Evolutionary conservation across 2,888 invertebrate species (phyloP).

Genomic region (Lasioglossum vierecki): DNA sequence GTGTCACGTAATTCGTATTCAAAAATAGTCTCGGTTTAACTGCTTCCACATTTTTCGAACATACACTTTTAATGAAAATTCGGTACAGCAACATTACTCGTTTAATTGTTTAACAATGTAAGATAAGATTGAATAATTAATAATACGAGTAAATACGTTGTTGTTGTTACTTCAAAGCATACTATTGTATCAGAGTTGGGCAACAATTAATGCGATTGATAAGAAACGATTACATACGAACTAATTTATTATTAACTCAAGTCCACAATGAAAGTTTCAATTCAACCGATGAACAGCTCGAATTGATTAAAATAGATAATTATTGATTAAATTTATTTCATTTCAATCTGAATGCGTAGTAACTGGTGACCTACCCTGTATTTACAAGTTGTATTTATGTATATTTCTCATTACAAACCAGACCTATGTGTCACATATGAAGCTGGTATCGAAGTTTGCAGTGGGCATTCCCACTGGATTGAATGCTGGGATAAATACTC

Average conservation of each 20-base stretch:
- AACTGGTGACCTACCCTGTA: no score
- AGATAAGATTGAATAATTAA: background rate
- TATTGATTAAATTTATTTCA: background rate
- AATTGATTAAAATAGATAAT: background rate
- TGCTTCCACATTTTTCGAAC: slow-evolving; percentile 27
- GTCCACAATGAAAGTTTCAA: background rate
- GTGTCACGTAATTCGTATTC: slow-evolving; percentile 28
- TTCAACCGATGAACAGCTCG: background rate
- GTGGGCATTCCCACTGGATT: slow-evolving; percentile 87
- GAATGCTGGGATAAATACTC: slow-evolving; percentile 87
- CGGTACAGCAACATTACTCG: background rate
- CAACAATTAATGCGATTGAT: background rate
- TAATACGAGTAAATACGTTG: background rate
- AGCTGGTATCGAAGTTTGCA: slow-evolving; percentile 92
- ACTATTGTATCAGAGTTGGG: background rate
- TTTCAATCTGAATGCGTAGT: background rate
- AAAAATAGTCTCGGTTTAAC: slow-evolving; percentile 41
- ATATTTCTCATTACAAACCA: slow-evolving; percentile 57
- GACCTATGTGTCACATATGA: slow-evolving; percentile 94
- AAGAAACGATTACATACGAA: background rate
- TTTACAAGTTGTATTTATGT: slow-evolving; percentile 15
- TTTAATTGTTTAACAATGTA: background rate
- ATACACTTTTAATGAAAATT: background rate
- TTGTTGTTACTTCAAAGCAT: background rate
- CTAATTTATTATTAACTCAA: background rate